phyloP scores from a whole-genome alignment of 1,140 invertebrate genomes.

The Holcopasites calliopsidis region DNA sequence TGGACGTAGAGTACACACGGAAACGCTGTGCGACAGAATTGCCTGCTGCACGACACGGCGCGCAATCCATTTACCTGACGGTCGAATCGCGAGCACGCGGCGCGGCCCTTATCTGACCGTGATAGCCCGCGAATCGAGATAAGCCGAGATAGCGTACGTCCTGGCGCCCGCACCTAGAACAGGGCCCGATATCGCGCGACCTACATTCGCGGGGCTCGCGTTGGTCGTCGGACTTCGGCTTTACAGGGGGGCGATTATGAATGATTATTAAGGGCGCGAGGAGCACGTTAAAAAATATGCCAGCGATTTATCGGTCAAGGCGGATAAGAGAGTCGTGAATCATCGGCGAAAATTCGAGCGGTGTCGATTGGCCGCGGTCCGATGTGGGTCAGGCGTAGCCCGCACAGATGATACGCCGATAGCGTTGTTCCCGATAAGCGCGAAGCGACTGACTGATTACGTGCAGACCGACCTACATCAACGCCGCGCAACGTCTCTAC shows the following conservation, averaged over 20 bases:
- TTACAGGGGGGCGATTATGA: too few relatives aligned
- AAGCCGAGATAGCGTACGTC: slow-evolving; percentile 33
- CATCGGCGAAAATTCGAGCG: slow-evolving; percentile 16
- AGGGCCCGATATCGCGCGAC: slow-evolving; percentile 25
- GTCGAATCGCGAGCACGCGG: slow-evolving; percentile 1
- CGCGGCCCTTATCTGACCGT: slow-evolving; percentile 36
- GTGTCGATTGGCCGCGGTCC: slow-evolving; percentile 7
- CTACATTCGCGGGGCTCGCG: slow-evolving; percentile 23
- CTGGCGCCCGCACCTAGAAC: slow-evolving; percentile 31
- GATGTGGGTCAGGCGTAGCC: slow-evolving; percentile 46
- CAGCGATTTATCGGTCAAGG: neutral
- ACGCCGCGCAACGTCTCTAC: too few relatives aligned
- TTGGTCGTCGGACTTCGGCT: slow-evolving; percentile 25
- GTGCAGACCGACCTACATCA: slow-evolving; percentile 65
- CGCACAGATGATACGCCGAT: slow-evolving; percentile 45
- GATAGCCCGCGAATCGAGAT: slow-evolving; percentile 43
- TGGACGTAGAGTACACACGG: too few relatives aligned
- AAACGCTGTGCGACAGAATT: neutral
- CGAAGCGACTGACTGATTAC: slow-evolving; percentile 55
- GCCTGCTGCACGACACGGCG: neutral
- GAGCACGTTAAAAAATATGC: too few relatives aligned
- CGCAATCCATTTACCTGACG: slow-evolving; percentile 37
- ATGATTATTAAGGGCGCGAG: too few relatives aligned
- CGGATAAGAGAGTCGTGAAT: slow-evolving; percentile 13
- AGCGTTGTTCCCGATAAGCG: slow-evolving; percentile 42